phyloP scores from a whole-genome alignment of 1,140 invertebrate species.

The Sycobia sp. region DNA sequence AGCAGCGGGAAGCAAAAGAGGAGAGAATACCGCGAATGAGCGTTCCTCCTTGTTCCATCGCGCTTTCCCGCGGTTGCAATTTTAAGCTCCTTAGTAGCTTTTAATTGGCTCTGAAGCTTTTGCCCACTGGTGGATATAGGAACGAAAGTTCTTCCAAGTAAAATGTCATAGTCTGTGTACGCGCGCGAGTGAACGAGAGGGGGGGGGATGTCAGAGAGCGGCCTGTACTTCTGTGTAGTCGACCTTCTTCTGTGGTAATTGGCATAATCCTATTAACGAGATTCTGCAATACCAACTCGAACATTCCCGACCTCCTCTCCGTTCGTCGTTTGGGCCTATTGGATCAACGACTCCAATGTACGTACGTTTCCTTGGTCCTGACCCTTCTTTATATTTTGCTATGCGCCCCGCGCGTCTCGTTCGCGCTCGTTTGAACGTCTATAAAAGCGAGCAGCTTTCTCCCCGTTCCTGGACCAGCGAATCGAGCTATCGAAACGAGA shows the following conservation, averaged over 20 bases:
- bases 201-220: background rate
- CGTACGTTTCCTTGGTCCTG: background rate
- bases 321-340: background rate
- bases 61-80: conserved; percentile 19
- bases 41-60: background rate
- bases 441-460: too few species aligned
- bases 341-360: background rate
- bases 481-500: too few species aligned
- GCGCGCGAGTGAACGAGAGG: background rate
- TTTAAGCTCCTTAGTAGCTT: conserved; percentile 33
- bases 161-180: too few species aligned
- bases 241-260: conserved; percentile 8
- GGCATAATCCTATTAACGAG: conserved; percentile 34
- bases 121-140: too few species aligned
- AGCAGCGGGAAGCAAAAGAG: too few species aligned
- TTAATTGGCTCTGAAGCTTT: conserved; percentile 31
- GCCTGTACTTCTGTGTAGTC: too few species aligned
- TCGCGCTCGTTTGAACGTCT: too few species aligned
- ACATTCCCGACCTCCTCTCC: background rate
- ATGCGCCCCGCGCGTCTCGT: too few species aligned
- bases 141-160: too few species aligned
- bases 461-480: too few species aligned
- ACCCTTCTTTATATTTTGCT: background rate
- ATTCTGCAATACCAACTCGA: conserved; percentile 17
- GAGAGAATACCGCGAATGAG: too few species aligned